Evolutionary conservation across 64 coral and sea anemone genomes (phyloP).

Genomic region (Pocillopora verrucosa): DNA sequence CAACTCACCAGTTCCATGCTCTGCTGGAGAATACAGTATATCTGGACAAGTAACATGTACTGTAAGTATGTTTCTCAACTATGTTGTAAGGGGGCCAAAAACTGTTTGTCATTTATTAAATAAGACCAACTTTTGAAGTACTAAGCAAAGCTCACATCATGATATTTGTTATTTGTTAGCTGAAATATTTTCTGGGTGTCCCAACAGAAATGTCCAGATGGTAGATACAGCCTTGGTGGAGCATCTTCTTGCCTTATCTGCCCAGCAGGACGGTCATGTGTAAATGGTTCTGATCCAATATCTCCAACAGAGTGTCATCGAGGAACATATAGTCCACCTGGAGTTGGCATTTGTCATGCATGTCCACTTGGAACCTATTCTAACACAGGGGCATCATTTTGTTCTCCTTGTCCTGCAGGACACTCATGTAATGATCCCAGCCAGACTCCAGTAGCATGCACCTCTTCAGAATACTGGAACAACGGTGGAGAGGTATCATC

Average conservation of each 20-base stretch:
- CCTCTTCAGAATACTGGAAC: conserved; percentile 76
- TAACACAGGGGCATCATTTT: conserved; percentile 60
- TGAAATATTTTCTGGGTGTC: not conserved
- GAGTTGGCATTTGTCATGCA: conserved; percentile 75
- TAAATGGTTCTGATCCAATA: conserved; percentile 66
- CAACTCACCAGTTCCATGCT: conserved; percentile 63
- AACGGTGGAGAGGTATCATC: conserved; percentile 86
- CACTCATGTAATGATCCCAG: conserved; percentile 88
- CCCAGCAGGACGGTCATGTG: conserved; percentile 75
- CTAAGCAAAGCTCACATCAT: not conserved
- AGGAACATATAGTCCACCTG: conserved; percentile 82
- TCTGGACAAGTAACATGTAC: conserved; percentile 84
- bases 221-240: conserved; percentile 76
- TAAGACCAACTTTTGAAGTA: not conserved
- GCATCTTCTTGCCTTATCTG: conserved; percentile 66
- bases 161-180: too few relatives aligned
- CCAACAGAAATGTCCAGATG: conserved; percentile 87
- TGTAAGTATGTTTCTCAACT: conserved; percentile 38
- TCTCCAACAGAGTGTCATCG: conserved; percentile 67
- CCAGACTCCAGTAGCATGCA: conserved; percentile 52
- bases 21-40: conserved; percentile 83
- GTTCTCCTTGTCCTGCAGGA: conserved; percentile 83
- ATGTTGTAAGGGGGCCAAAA: not conserved
- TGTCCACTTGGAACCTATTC: conserved; percentile 71
- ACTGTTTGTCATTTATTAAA: not conserved